Base-by-base conservation (phyloP, 2,113 vertebrate genomes). In the Trochalopteron elliotii region DNA sequence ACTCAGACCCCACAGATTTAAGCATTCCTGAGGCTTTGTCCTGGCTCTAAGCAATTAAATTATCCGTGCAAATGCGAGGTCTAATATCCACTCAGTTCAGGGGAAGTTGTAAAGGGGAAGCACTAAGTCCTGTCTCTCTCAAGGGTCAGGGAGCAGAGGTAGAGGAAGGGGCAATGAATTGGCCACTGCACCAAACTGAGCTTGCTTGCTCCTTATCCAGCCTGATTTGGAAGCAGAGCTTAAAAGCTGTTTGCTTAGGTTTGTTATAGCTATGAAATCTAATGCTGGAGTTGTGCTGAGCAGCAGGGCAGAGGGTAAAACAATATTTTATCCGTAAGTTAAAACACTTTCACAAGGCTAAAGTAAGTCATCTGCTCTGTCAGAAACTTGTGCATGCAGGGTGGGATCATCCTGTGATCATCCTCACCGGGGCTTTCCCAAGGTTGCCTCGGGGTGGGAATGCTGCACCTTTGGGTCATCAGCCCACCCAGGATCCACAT, bases 201-300 rank as follows among this genome's bases (percentile, higher is more conserved):
- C 39, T 89, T 60, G 15, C 61, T 93, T 11, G 1, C 69, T 93
- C 61, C 56, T 88, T 79, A 57, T 25, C 20, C 44, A 75, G 80
- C 61, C 69, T 63, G 37, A 39, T 79, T 93, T 93, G 74, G 90
- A 96, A 87, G 69, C 57, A 90, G 74, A 87, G 17, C 47, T 82
- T 83, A 53, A 93, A 90, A 82, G 45, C 45, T 87, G 21, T 89
- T 89, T 90, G 78, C 65, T 89, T 77, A 82, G 55, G 37, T 93
- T 96, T 96, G 92, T 96, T 91, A 84, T 68, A 65, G 42, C 74
- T 86, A 42, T 74, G 79, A 90, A 80, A 86, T 55, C 50, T 87
- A 70, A 61, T 9, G 17, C 81, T 76, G 57, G 50, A 74, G 55
- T 65, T 97, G 87, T 0, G 0, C 83, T 84, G 86, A 96, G 78